Conservation (phyloP, 2,113 vertebrate species). For the Polyodon spathula region DNA sequence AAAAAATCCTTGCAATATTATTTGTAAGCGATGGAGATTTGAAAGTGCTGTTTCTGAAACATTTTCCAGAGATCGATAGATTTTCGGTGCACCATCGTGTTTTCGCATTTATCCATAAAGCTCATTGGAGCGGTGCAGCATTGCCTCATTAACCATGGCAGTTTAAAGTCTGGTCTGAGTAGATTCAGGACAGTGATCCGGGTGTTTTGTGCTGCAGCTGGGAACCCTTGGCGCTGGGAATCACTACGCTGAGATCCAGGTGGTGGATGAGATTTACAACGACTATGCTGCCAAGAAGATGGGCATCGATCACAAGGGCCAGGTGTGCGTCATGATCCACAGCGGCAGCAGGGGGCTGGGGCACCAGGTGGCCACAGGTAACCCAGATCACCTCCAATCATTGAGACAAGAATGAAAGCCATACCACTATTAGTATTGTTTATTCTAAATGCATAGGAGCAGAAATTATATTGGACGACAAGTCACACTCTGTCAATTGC, state of each 20-base stretch:
- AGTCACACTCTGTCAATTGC: too few species aligned
- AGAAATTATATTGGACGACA: too few species aligned
- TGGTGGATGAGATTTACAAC: conserved; percentile 95
- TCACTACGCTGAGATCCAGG: conserved; percentile 94
- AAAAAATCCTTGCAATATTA: too few species aligned
- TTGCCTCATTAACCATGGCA: not conserved
- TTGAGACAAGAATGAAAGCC: too few species aligned
- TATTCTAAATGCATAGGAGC: conserved; percentile 1
- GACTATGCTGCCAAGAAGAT: conserved; percentile 96
- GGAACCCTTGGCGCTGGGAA: conserved; percentile 94
- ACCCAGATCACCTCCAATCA: not conserved
- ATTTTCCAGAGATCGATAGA: too few species aligned
- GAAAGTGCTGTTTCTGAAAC: too few species aligned
- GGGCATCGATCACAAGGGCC: conserved; percentile 96
- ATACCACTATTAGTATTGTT: too few species aligned
- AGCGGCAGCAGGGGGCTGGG: conserved; percentile 93
- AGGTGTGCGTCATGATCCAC: conserved; percentile 98
- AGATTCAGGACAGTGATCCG: too few species aligned
- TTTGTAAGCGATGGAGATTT: too few species aligned
- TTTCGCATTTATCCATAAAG: too few species aligned
- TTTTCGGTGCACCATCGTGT: too few species aligned
- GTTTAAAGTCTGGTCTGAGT: not conserved
- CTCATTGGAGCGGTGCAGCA: too few species aligned
- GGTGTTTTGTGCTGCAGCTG: conserved; percentile 54
- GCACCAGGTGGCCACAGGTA: conserved; percentile 97